phyloP scores from a whole-genome alignment of 2,113 vertebrate genomes.

The Pedionomus torquatus region DNA sequence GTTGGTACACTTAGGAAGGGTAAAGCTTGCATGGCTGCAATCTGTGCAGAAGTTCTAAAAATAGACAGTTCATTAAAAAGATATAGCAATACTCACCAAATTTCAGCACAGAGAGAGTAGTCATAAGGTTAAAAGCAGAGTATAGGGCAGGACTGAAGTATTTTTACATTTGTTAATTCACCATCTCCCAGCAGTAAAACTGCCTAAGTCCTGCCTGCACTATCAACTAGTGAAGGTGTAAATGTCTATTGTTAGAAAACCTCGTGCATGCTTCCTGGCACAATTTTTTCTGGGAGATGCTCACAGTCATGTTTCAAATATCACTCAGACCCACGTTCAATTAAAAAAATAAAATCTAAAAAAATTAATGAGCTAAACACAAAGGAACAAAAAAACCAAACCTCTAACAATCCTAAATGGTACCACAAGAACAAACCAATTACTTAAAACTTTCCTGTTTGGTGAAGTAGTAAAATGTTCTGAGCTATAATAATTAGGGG shows the following conservation, averaged over 20 bases:
- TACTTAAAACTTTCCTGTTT: constrained; percentile 4
- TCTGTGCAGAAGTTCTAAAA: not conserved
- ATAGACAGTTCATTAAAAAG: not conserved
- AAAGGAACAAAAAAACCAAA: not conserved
- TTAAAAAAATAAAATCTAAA: not conserved
- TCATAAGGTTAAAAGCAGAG: not conserved
- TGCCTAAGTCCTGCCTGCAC: not conserved
- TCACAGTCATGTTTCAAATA: not conserved
- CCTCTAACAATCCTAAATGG: not conserved
- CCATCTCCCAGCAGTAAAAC: not conserved
- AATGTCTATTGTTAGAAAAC: not conserved
- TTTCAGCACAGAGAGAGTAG: not conserved
- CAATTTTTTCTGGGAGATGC: not conserved
- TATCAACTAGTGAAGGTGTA: not conserved
- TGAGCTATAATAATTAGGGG: constrained; percentile 37
- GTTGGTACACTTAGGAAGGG: not conserved
- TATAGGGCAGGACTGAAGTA: not conserved
- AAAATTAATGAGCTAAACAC: not conserved
- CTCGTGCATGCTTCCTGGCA: not conserved
- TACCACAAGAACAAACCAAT: constrained; percentile 13
- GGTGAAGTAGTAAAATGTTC: constrained; percentile 8
- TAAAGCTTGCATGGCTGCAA: not conserved
- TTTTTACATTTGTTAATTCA: not conserved
- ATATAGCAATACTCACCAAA: not conserved
- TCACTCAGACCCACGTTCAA: not conserved